A percentile compares a stretch with the other conserved stretches of the same genome.
Evolutionary conservation across 2,888 invertebrate genomes (phyloP).

Genomic region (Anthrax anthrax): DNA sequence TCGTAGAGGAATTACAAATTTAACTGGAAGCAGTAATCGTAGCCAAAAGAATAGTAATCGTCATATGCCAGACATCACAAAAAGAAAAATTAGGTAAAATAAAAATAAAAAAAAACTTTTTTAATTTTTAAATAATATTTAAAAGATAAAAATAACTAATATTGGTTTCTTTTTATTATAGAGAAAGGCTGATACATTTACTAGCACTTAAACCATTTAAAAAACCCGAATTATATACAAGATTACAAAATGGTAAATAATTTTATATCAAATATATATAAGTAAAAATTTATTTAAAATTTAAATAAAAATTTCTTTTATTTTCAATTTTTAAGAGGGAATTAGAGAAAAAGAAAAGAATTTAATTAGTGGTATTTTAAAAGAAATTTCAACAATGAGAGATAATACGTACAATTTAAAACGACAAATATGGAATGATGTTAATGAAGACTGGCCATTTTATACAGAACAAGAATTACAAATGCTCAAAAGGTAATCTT

Average conservation of each 20-base stretch:
- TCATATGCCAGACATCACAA: conserved; percentile 52
- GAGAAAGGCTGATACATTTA: conserved; percentile 88
- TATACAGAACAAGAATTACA: conserved; percentile 81
- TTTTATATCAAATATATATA: too few relatives aligned
- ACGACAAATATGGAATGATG: conserved; percentile 82
- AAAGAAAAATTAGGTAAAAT: conserved; percentile 53
- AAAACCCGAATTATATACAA: conserved; percentile 76
- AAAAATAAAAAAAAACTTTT: too few relatives aligned
- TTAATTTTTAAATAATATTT: neutral
- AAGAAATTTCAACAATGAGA: conserved; percentile 65
- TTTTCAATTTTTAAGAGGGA: conserved; percentile 50
- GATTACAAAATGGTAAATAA: conserved; percentile 62
- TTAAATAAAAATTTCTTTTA: neutral
- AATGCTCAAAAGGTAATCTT: conserved; percentile 60
- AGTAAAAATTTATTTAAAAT: neutral
- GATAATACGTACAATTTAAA: conserved; percentile 83
- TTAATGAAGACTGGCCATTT: conserved; percentile 88
- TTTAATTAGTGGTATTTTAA: conserved; percentile 60
- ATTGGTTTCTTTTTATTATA: neutral
- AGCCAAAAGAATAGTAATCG: conserved; percentile 22
- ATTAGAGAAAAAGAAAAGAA: conserved; percentile 68
- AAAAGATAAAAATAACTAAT: neutral
- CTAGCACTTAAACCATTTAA: conserved; percentile 86
- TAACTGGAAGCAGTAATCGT: conserved; percentile 3
- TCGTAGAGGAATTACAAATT: conserved; percentile 7